phyloP scores from a whole-genome alignment of 2,888 invertebrate genomes.

The Rotaria socialis region DNA sequence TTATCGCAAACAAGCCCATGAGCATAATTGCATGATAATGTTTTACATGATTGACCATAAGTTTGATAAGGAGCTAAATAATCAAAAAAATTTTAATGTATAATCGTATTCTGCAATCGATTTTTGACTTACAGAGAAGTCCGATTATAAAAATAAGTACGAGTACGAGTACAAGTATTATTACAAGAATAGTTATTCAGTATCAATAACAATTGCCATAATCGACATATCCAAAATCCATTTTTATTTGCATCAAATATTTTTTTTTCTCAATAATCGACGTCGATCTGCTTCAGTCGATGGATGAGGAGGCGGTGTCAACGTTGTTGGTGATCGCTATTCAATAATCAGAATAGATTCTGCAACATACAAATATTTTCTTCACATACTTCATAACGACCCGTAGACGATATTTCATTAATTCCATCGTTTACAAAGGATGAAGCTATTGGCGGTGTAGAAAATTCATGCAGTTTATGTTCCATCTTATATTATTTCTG shows the following conservation, averaged over 20 bases:
- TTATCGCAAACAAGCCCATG: neutral
- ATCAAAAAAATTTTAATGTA: neutral
- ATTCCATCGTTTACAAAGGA: neutral
- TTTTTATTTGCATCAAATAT: neutral
- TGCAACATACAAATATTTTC: neutral
- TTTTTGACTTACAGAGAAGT: neutral
- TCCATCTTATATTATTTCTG: neutral
- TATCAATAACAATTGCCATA: slow-evolving; percentile 3
- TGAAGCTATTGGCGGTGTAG: neutral
- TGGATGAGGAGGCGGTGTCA: too few species aligned
- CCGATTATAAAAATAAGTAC: slow-evolving; percentile 11
- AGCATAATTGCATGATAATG: neutral
- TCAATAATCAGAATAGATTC: neutral
- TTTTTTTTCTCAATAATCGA: neutral
- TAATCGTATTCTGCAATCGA: neutral
- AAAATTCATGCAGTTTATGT: neutral
- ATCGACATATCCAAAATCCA: neutral
- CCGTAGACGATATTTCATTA: neutral
- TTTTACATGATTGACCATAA: neutral
- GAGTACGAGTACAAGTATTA: neutral
- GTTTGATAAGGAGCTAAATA: slow-evolving; percentile 7
- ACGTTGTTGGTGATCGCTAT: neutral
- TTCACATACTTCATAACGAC: neutral
- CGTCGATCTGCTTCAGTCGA: neutral
- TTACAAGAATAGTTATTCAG: neutral